phyloP scores from a whole-genome alignment of 92 coral and sea anemone genomes.

The Micromussa lordhowensis region DNA sequence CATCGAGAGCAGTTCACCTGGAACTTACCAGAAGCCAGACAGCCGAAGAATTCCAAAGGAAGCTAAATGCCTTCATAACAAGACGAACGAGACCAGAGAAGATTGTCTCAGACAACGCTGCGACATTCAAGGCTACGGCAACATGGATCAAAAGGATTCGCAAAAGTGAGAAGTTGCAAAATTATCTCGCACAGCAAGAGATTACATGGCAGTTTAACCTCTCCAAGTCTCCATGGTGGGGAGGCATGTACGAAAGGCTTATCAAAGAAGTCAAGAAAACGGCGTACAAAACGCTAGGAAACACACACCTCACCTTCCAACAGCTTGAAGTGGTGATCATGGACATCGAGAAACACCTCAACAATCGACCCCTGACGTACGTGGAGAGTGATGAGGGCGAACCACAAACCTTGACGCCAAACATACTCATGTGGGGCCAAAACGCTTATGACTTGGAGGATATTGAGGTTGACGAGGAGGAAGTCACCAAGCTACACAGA shows the following conservation, averaged over 20 bases:
- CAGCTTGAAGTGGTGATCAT: too few species aligned
- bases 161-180: conserved; percentile 49
- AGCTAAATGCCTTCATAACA: background rate
- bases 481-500: too few species aligned
- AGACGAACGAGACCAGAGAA: background rate
- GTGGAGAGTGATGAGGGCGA: too few species aligned
- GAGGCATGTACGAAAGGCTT: conserved; percentile 65
- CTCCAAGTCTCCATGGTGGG: conserved; percentile 71
- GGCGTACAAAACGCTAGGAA: too few species aligned
- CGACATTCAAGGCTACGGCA: conserved; percentile 48
- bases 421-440: too few species aligned
- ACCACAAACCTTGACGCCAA: too few species aligned
- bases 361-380: too few species aligned
- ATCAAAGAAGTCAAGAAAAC: too few species aligned
- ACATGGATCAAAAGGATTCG: conserved; percentile 42
- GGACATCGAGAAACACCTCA: too few species aligned
- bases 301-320: too few species aligned
- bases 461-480: too few species aligned
- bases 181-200: conserved; percentile 44
- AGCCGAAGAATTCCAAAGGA: background rate
- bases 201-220: conserved; percentile 63
- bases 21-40: background rate
- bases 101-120: conserved; percentile 28
- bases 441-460: too few species aligned
- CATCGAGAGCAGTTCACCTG: background rate